A percentile compares a stretch with the other conserved stretches of the same genome.
phyloP scores from a whole-genome alignment of 2,888 invertebrate genomes.

The Ochlodes sylvanus region DNA sequence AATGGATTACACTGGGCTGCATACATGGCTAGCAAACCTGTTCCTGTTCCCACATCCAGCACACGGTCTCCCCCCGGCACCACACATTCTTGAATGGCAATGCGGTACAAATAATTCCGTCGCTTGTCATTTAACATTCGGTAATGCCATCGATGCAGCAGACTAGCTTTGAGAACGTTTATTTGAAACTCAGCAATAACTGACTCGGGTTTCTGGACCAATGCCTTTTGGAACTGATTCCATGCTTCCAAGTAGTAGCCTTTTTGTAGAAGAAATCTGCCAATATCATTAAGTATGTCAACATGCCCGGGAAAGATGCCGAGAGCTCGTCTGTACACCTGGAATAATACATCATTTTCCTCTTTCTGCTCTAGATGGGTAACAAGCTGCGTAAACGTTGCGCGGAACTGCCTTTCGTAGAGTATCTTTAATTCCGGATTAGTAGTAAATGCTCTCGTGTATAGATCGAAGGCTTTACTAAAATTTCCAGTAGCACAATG shows the following conservation, averaged over 20 bases:
- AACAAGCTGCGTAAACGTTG: constrained; percentile 38
- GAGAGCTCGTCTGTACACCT: constrained; percentile 39
- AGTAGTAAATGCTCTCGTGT: constrained; percentile 61
- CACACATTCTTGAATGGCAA: constrained; percentile 86
- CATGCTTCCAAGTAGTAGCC: constrained; percentile 84
- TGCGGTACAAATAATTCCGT: constrained; percentile 87
- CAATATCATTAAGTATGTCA: constrained; percentile 67
- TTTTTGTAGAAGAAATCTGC: constrained; percentile 77
- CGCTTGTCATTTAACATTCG: constrained; percentile 91
- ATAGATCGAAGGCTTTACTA: constrained; percentile 64
- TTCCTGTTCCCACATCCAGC: constrained; percentile 91
- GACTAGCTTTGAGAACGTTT: constrained; percentile 87
- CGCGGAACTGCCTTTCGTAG: constrained; percentile 62
- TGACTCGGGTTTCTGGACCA: constrained; percentile 76
- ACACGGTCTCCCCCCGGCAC: constrained; percentile 77
- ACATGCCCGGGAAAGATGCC: constrained; percentile 60
- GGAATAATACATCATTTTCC: constrained; percentile 5
- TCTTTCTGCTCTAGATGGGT: constrained; percentile 7
- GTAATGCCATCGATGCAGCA: constrained; percentile 93
- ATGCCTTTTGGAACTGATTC: constrained; percentile 82
- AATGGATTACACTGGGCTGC: constrained; percentile 83
- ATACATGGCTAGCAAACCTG: constrained; percentile 90
- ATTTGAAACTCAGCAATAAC: constrained; percentile 87
- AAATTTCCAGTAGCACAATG: constrained; percentile 53
- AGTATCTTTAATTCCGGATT: constrained; percentile 50